These are phyloP conservation scores for Agraylea sexmaculata DNA, from an alignment of 1,140 invertebrate genomes.

Conservation along the genomic window DNA sequence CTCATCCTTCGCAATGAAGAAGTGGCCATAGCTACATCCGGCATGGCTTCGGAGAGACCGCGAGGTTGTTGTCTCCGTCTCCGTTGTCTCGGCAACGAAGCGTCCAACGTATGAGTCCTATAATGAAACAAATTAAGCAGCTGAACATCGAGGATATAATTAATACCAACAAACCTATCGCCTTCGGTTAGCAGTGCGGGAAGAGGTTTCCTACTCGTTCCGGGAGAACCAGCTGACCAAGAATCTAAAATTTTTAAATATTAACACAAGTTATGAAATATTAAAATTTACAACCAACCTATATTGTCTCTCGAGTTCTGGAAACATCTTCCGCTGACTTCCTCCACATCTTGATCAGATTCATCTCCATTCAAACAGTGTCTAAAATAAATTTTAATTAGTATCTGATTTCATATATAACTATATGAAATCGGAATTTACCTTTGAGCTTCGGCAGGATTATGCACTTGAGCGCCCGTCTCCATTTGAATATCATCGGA, in stretches of 20 bases:
- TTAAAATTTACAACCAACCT: slow-evolving; percentile 3
- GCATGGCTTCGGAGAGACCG: slow-evolving; percentile 65
- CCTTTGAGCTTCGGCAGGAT: slow-evolving; percentile 4
- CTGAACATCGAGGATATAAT: not conserved
- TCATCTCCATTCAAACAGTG: slow-evolving; percentile 14
- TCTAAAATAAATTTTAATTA: slow-evolving; percentile 3
- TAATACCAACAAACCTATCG: slow-evolving; percentile 25
- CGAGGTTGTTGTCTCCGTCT: slow-evolving; percentile 24
- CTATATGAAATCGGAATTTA: not conserved
- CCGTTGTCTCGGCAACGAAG: slow-evolving; percentile 35
- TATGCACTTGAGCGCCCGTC: slow-evolving; percentile 13
- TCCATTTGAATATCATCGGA: slow-evolving; percentile 17
- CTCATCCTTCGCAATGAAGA: slow-evolving; percentile 58
- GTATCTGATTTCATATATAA: not conserved
- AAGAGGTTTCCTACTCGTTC: slow-evolving; percentile 35
- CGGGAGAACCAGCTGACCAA: slow-evolving; percentile 12
- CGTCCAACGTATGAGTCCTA: slow-evolving; percentile 16
- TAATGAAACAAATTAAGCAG: not conserved
- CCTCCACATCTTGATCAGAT: slow-evolving; percentile 13
- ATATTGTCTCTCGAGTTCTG: slow-evolving; percentile 15
- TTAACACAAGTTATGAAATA: not conserved
- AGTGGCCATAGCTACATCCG: slow-evolving; percentile 81
- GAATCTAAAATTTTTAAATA: slow-evolving; percentile 12
- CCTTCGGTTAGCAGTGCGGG: slow-evolving; percentile 52
- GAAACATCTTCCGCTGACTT: slow-evolving; percentile 8